Base-by-base conservation (phyloP, 2,888 invertebrate genomes). In the Drymonia ruficornis region DNA sequence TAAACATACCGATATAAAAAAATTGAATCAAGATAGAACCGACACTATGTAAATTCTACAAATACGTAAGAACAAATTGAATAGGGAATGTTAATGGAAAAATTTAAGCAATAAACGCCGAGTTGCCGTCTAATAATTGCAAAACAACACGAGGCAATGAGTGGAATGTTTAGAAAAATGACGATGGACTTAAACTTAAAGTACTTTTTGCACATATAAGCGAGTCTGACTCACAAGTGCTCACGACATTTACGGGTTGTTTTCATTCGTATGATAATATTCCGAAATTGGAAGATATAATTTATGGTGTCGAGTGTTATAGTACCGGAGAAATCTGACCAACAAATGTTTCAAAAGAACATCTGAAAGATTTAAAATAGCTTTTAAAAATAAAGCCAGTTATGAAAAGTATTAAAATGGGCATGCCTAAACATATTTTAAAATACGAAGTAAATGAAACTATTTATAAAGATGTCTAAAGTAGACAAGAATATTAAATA, bases 261-360 rank as follows among this genome's bases (percentile, higher is more conserved):
- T 23, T 23, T 23, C 23, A 2, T 23, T 23, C 3, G 23, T 7
- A 23, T 23, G 1, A 23, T 0, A 7, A 23, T 23, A 1, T 23
- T 23, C 55, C 56, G 56, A 66, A 69, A 67, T 67, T 60, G 53
- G 65, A 50, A 60, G 63, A 55, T 59, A 64, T 58, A 65, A 66
- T 71, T 71, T 68, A 72, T 62, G 52, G 53, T 55, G 48, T 50
- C 46, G 45, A 36, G 52, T 68, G 68, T 65, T 59, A 67, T 67
- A 59, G 53, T 53, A 59, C 59, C 56, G 38, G 36, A 58, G 48
- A 61, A 59, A 58, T 57, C 49, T 57, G 48, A 59, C 55, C 50
- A 47, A 47, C 56, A 55, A 56, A 51, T 56, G 31, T 46, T 40
- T 19, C 36, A 42, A 53, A 31, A 31, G 2, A 31, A 31, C 12